These are phyloP conservation scores for Eublepharis macularius DNA, from an alignment of 2,113 vertebrate genomes.

Conservation along the genomic window DNA sequence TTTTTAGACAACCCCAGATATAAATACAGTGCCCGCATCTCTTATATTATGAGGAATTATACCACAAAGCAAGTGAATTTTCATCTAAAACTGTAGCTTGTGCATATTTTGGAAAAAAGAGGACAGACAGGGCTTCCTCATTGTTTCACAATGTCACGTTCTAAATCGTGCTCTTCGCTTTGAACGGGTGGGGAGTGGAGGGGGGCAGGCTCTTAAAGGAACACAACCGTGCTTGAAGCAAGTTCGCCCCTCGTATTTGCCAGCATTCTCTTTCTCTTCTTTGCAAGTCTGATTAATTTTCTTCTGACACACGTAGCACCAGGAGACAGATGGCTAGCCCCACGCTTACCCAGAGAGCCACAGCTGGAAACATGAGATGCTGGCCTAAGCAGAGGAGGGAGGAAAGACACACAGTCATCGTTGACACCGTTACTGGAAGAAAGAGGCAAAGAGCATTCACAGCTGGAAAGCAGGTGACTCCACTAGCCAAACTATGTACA, in stretches of 20 bases:
- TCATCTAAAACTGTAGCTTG: too few relatives aligned
- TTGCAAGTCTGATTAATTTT: slow-evolving; percentile 93
- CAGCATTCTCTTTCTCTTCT: slow-evolving; percentile 79
- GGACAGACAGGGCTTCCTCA: too few relatives aligned
- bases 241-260: slow-evolving; percentile 25
- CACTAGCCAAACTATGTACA: too few relatives aligned
- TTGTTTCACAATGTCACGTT: too few relatives aligned
- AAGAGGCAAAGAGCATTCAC: too few relatives aligned
- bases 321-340: slow-evolving; percentile 88
- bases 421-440: fast-evolving
- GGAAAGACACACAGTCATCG: neutral
- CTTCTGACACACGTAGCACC: slow-evolving; percentile 85
- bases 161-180: neutral
- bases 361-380: slow-evolving; percentile 83
- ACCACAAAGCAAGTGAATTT: too few relatives aligned
- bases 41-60: too few relatives aligned
- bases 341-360: slow-evolving; percentile 92
- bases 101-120: too few relatives aligned
- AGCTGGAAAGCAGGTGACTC: too few relatives aligned
- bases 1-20: too few relatives aligned
- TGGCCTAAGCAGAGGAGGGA: slow-evolving; percentile 75
- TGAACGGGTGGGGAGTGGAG: neutral
- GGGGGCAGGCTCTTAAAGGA: neutral
- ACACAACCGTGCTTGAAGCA: neutral
- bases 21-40: too few relatives aligned